Evolutionary conservation across 2,888 invertebrate genomes (phyloP).

Genomic region (Tromatobia lineatoria): DNA sequence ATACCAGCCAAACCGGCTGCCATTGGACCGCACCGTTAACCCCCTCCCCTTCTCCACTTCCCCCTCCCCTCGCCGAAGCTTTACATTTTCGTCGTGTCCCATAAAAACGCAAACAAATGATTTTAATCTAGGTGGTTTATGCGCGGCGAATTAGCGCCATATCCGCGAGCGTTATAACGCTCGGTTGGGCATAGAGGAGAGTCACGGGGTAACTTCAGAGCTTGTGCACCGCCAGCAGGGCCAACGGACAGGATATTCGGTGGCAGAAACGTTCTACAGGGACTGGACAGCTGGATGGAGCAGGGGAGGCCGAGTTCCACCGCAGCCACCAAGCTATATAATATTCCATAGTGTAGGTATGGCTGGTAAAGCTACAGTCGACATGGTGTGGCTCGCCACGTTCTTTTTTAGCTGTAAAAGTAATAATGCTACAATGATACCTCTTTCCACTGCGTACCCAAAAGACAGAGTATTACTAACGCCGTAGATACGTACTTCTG

Average conservation of each 20-base stretch:
- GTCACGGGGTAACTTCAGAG: not conserved
- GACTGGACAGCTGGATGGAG: constrained; percentile 23
- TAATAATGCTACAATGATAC: constrained; percentile 26
- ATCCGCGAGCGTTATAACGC: constrained; percentile 55
- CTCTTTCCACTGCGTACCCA: not conserved
- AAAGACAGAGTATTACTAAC: not conserved
- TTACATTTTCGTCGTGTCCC: constrained; percentile 69
- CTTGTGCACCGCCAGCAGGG: constrained; percentile 31
- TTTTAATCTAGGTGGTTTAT: constrained; percentile 73
- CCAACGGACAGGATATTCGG: constrained; percentile 38
- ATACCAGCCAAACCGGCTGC: not conserved
- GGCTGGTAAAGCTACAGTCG: constrained; percentile 53
- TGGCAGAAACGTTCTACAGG: constrained; percentile 11
- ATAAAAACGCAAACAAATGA: constrained; percentile 73
- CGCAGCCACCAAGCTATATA: constrained; percentile 56
- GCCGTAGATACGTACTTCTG: not conserved
- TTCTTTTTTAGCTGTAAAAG: constrained; percentile 17
- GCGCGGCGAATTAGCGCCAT: constrained; percentile 68
- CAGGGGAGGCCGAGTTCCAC: constrained; percentile 19
- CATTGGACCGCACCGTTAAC: constrained; percentile 25
- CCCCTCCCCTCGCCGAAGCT: constrained; percentile 29
- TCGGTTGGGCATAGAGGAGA: constrained; percentile 14
- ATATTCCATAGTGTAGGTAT: constrained; percentile 67
- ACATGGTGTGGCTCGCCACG: constrained; percentile 22
- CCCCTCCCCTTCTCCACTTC: not conserved